phyloP scores from a whole-genome alignment of 2,797 vertebrate species.

The Geotrypetes seraphini region DNA sequence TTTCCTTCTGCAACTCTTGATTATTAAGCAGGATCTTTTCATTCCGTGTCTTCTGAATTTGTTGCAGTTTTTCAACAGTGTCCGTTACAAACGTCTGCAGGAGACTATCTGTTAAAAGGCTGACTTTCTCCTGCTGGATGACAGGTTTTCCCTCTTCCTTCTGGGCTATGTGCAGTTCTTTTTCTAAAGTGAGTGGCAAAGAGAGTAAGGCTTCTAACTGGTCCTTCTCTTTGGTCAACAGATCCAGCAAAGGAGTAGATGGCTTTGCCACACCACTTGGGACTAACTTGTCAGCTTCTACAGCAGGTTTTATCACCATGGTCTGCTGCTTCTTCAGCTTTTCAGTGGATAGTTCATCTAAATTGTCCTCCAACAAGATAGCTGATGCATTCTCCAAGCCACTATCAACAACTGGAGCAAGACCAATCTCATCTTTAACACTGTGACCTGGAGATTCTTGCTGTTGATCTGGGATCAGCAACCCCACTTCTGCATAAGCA shows the following conservation, averaged over 20 bases:
- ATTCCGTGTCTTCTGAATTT: constrained; percentile 73
- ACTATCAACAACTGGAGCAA: constrained; percentile 16
- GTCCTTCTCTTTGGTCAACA: constrained; percentile 53
- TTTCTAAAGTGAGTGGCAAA: constrained; percentile 29
- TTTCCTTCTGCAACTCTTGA: constrained; percentile 41
- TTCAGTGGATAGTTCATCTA: constrained; percentile 35
- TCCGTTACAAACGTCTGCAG: constrained; percentile 74
- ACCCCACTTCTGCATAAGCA: constrained; percentile 4
- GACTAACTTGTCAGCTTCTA: constrained; percentile 34
- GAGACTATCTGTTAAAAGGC: constrained; percentile 68
- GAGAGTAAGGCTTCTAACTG: constrained; percentile 46
- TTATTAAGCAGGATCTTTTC: constrained; percentile 74
- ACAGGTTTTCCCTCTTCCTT: too few species aligned
- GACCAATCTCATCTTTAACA: constrained; percentile 17
- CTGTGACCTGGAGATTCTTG: constrained; percentile 29
- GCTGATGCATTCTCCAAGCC: constrained; percentile 13
- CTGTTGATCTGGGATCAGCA: constrained; percentile 20
- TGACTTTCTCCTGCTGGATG: constrained; percentile 41
- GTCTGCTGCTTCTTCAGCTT: constrained; percentile 40
- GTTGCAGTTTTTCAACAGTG: constrained; percentile 65
- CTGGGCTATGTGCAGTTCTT: constrained; percentile 26
- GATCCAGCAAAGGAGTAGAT: constrained; percentile 57
- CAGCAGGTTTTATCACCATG: constrained; percentile 28
- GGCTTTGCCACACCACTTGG: constrained; percentile 21
- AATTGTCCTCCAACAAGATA: constrained; percentile 18